Percentiles rank a stretch among this genome's conserved stretches.
Evolutionary conservation across 92 coral and sea anemone genomes (phyloP).

Genomic region (Paragorgia papillata): DNA sequence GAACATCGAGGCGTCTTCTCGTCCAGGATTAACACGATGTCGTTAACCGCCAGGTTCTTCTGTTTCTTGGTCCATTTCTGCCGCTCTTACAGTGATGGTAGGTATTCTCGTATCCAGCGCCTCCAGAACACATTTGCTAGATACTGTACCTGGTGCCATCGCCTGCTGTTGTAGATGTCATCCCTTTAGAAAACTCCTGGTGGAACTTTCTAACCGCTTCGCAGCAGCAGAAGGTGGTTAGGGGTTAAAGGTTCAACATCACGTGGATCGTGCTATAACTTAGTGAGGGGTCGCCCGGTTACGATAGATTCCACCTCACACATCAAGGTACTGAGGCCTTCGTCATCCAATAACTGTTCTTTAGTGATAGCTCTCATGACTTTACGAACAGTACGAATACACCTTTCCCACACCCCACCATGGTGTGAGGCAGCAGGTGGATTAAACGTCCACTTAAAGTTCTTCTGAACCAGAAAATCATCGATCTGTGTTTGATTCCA

Average conservation of each 20-base stretch:
- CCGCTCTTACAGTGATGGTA: constrained; percentile 44
- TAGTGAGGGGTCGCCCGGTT: constrained; percentile 55
- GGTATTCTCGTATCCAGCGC: constrained; percentile 52
- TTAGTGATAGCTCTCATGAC: constrained; percentile 58
- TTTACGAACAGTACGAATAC: constrained; percentile 58
- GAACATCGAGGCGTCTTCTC: constrained; percentile 40
- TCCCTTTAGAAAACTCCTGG: constrained; percentile 44
- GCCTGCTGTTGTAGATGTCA: constrained; percentile 46
- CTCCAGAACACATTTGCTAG: constrained; percentile 50
- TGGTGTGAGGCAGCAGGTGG: constrained; percentile 68
- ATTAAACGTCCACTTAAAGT: constrained; percentile 65
- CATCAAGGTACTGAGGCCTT: constrained; percentile 59
- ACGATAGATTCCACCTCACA: constrained; percentile 62
- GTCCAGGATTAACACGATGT: constrained; percentile 53
- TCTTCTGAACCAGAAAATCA: constrained; percentile 35
- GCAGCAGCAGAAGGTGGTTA: constrained; percentile 57
- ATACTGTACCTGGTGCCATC: constrained; percentile 61
- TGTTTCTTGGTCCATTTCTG: constrained; percentile 35
- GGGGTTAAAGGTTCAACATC: constrained; percentile 45
- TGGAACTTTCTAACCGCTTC: constrained; percentile 31
- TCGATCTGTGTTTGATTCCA: constrained; percentile 64
- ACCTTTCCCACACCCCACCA: constrained; percentile 68
- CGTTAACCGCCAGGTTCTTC: constrained; percentile 44
- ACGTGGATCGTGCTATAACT: constrained; percentile 43
- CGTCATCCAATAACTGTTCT: constrained; percentile 60